phyloP scores from a whole-genome alignment of 2,888 invertebrate species.

The Idaea aversata region DNA sequence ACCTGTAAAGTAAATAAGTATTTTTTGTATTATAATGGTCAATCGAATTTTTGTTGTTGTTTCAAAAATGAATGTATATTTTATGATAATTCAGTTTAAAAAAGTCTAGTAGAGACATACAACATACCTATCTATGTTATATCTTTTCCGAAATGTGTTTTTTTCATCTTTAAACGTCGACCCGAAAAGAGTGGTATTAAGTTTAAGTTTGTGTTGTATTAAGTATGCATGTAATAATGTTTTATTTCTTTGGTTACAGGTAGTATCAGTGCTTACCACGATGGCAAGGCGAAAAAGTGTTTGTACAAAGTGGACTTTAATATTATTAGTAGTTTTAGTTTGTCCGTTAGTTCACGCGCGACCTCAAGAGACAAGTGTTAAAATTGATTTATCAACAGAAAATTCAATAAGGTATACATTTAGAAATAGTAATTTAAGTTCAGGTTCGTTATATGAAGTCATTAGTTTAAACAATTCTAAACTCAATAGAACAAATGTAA shows the following conservation, averaged over 20 bases:
- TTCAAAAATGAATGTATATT: too few species aligned
- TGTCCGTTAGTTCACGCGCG: constrained; percentile 59
- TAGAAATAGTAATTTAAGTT: constrained; percentile 39
- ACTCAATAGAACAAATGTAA: background rate
- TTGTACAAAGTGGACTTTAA: constrained; percentile 69
- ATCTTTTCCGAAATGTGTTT: too few species aligned
- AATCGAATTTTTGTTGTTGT: too few species aligned
- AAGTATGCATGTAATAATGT: background rate
- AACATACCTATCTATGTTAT: too few species aligned
- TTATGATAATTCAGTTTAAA: too few species aligned
- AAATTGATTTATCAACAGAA: constrained; percentile 53
- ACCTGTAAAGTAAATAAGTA: too few species aligned
- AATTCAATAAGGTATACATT: constrained; percentile 66
- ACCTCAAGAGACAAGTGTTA: constrained; percentile 58
- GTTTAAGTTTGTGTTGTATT: background rate
- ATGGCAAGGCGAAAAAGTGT: constrained; percentile 73
- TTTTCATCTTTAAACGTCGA: too few species aligned
- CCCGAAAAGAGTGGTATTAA: background rate
- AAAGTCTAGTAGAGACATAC: too few species aligned
- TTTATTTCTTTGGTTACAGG: constrained; percentile 59
- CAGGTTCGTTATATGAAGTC: constrained; percentile 42
- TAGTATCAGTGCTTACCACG: constrained; percentile 46
- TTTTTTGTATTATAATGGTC: too few species aligned
- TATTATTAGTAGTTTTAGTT: constrained; percentile 62
- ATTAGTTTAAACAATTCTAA: constrained; percentile 22